Conservation (phyloP, 1,140 invertebrate species). For the Euura lappo region DNA sequence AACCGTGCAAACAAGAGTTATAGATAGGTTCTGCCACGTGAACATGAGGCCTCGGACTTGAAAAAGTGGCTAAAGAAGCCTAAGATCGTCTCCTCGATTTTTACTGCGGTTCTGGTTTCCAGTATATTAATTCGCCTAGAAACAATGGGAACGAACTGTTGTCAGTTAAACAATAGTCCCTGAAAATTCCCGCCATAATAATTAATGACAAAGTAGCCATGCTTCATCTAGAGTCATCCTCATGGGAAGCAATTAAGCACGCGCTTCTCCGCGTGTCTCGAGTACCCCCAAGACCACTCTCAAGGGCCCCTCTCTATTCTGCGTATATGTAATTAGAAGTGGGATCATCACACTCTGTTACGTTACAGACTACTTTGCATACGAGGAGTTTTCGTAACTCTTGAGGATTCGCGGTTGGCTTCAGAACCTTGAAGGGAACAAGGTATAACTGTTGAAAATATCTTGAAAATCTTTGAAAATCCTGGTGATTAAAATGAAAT, state of each 20-base stretch:
- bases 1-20: too few relatives aligned
- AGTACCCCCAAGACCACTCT: not conserved
- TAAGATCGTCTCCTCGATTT: not conserved
- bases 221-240: not conserved
- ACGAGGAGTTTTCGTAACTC: too few relatives aligned
- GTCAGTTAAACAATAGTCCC: not conserved
- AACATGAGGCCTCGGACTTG: too few relatives aligned
- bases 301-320: not conserved
- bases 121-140: too few relatives aligned
- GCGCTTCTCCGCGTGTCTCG: not conserved
- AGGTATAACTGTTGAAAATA: too few relatives aligned
- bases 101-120: not conserved
- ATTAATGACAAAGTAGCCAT: not conserved
- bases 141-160: not conserved
- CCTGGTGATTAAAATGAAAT: too few relatives aligned
- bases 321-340: not conserved
- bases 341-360: not conserved
- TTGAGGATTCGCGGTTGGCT: too few relatives aligned
- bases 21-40: too few relatives aligned
- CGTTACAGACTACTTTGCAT: not conserved
- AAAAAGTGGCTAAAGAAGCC: too few relatives aligned
- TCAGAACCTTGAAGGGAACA: too few relatives aligned
- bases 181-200: not conserved
- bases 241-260: not conserved
- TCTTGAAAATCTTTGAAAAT: too few relatives aligned